Evolutionary conservation across 64 coral and sea anemone species (phyloP).

Genomic region (Actinia tenebrosa): DNA sequence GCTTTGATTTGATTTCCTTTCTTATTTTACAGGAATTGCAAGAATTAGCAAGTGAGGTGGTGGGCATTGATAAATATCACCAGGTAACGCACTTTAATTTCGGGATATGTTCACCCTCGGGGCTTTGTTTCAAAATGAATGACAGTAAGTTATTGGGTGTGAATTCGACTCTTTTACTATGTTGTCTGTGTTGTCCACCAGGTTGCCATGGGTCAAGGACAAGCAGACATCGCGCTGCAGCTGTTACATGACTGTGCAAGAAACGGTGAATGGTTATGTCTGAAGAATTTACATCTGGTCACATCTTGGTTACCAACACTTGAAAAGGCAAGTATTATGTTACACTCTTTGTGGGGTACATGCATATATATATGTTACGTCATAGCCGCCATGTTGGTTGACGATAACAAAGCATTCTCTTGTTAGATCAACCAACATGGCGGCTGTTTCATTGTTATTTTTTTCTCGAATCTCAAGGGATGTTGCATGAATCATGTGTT

Average conservation of each 20-base stretch:
- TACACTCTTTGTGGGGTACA: too few relatives aligned
- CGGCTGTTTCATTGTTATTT: too few relatives aligned
- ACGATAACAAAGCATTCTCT: too few relatives aligned
- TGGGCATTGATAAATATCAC: slow-evolving; percentile 89
- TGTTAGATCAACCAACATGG: too few relatives aligned
- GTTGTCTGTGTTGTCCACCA: background rate
- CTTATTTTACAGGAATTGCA: slow-evolving; percentile 70
- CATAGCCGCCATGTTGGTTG: too few relatives aligned
- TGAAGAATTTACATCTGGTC: slow-evolving; percentile 97
- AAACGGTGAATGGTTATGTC: slow-evolving; percentile 94
- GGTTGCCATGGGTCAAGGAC: slow-evolving; percentile 99
- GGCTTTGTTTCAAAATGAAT: too few relatives aligned
- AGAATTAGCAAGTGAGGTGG: slow-evolving; percentile 85
- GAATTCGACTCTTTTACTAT: too few relatives aligned
- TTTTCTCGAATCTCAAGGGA: too few relatives aligned
- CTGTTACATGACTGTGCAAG: slow-evolving; percentile 89
- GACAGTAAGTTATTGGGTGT: too few relatives aligned
- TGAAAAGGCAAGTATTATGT: slow-evolving; percentile 56
- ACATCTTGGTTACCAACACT: slow-evolving; percentile 89
- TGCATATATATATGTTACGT: too few relatives aligned
- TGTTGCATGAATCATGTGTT: too few relatives aligned
- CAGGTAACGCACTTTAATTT: slow-evolving; percentile 7
- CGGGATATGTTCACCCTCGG: too few relatives aligned
- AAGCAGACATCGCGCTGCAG: slow-evolving; percentile 93
- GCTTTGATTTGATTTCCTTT: background rate